Conservation (phyloP, 2,113 vertebrate species). For the Barbus barbus region DNA sequence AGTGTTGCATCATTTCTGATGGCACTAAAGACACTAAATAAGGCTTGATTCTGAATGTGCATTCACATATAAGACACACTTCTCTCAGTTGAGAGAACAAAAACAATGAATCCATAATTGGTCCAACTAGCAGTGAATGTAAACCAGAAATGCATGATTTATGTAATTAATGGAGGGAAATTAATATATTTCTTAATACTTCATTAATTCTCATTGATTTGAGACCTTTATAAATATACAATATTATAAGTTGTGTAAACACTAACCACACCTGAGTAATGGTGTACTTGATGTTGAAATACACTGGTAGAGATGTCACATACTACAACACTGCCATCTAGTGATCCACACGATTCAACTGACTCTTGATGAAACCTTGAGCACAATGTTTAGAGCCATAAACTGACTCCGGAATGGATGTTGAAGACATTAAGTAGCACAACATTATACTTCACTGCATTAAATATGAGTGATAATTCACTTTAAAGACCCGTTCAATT, state of each 20-base stretch:
- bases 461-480: background rate
- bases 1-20: background rate
- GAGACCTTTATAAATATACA: background rate
- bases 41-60: slow-evolving; percentile 7
- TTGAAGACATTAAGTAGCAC: background rate
- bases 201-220: too few species aligned
- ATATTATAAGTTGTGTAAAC: background rate
- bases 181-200: too few species aligned
- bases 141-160: background rate
- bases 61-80: background rate
- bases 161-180: too few species aligned
- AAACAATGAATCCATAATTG: background rate
- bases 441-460: background rate
- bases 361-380: background rate
- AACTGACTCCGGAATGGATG: background rate
- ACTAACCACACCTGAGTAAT: background rate
- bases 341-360: slow-evolving; percentile 24
- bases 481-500: background rate
- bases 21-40: slow-evolving; percentile 43
- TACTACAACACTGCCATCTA: slow-evolving; percentile 44
- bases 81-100: background rate
- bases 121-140: background rate
- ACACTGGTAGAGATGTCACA: background rate
- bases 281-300: background rate
- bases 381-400: background rate